These are phyloP conservation scores for Cepaea hortensis DNA, from an alignment of 2,888 invertebrate genomes.

Conservation along the genomic window DNA sequence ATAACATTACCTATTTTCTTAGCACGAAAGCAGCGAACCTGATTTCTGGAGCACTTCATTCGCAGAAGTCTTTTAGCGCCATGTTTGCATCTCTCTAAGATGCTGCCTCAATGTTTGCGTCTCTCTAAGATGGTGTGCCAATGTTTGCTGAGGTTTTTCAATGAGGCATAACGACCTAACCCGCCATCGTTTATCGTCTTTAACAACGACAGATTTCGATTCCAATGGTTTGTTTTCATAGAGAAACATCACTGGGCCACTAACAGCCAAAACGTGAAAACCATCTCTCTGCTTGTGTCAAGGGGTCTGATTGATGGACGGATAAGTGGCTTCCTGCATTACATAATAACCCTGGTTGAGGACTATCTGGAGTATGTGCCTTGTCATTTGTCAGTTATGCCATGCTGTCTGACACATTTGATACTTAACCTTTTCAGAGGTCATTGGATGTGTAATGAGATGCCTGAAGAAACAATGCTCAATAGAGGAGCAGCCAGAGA, in stretches of 20 bases:
- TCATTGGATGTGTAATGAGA: conserved; percentile 17
- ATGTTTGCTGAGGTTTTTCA: conserved; percentile 22
- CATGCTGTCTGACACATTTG: no score
- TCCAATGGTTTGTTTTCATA: background rate
- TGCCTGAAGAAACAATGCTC: conserved; percentile 10
- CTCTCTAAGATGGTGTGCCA: background rate
- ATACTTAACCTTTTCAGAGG: background rate
- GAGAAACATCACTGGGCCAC: background rate
- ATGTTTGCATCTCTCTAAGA: background rate
- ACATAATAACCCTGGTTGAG: background rate
- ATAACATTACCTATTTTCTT: no score
- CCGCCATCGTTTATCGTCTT: conserved; percentile 14
- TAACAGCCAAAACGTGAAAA: background rate
- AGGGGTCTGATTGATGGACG: conserved; percentile 8
- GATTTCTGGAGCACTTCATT: background rate
- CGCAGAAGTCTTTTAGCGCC: conserved; percentile 26
- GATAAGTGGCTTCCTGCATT: background rate
- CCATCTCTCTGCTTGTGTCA: background rate
- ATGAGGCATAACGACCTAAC: conserved; percentile 14
- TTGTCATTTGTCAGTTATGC: conserved; percentile 1
- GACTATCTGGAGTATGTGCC: background rate
- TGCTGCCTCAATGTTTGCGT: background rate
- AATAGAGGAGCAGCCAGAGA: background rate
- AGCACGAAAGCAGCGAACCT: background rate
- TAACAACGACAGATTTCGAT: conserved; percentile 12